phyloP scores from a whole-genome alignment of 2,113 vertebrate genomes.

The Phalacrocorax aristotelis region DNA sequence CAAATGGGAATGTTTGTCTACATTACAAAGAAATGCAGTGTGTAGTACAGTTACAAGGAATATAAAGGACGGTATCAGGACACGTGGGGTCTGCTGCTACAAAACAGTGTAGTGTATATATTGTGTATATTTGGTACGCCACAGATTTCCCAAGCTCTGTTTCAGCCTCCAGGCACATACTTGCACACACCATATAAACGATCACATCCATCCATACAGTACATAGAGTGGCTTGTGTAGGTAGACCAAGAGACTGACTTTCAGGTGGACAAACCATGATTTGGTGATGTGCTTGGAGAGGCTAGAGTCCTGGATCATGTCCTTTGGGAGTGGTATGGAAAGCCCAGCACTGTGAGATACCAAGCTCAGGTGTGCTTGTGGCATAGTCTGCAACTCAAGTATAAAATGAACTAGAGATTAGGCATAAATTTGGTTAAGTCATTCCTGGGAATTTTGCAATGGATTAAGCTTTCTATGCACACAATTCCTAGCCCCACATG shows the following conservation, averaged over 20 bases:
- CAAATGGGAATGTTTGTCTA: background rate
- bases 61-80: background rate
- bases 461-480: background rate
- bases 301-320: background rate
- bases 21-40: background rate
- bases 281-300: background rate
- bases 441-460: background rate
- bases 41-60: background rate
- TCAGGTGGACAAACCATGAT: background rate
- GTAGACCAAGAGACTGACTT: background rate
- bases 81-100: background rate
- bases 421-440: background rate
- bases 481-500: background rate
- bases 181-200: background rate
- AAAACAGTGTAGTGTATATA: background rate
- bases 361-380: background rate
- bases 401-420: background rate
- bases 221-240: background rate
- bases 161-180: background rate
- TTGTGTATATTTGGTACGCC: background rate
- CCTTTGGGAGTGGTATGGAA: background rate
- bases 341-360: background rate
- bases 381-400: background rate
- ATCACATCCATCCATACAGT: accelerated
- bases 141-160: background rate